Evolutionary conservation across 2,113 vertebrate genomes (phyloP).

Genomic region (Oncorhynchus kisutch): DNA sequence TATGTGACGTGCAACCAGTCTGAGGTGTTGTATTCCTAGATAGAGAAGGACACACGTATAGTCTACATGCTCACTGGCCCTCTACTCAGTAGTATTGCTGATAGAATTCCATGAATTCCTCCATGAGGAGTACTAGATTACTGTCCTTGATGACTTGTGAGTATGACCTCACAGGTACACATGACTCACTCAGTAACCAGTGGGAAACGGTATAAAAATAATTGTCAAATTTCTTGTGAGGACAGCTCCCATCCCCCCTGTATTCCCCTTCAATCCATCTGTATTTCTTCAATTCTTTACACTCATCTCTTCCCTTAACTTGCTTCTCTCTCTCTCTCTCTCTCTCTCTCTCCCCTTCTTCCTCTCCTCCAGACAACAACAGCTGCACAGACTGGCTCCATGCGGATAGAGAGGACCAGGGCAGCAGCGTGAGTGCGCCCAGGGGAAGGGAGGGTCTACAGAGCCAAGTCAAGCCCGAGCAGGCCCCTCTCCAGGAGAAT

Average conservation of each 20-base stretch:
- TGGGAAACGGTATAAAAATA: background rate
- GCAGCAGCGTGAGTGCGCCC: slow-evolving; percentile 40
- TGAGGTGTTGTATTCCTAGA: slow-evolving; percentile 14
- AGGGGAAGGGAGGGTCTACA: slow-evolving; percentile 1
- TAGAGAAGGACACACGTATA: slow-evolving; percentile 46
- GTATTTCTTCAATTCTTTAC: slow-evolving; percentile 11
- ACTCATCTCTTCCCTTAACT: too few relatives aligned
- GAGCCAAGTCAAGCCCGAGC: slow-evolving; percentile 12
- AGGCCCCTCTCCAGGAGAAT: slow-evolving; percentile 8
- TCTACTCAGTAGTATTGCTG: slow-evolving; percentile 62
- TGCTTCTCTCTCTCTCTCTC: background rate
- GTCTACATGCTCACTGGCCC: too few relatives aligned
- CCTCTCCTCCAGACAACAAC: slow-evolving; percentile 36
- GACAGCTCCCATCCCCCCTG: too few relatives aligned
- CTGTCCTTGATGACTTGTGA: too few relatives aligned
- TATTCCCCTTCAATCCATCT: slow-evolving; percentile 36
- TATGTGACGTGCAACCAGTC: too few relatives aligned
- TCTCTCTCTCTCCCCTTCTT: background rate
- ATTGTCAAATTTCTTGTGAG: background rate
- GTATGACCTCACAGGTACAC: background rate
- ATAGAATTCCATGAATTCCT: background rate
- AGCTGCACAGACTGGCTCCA: slow-evolving; percentile 61
- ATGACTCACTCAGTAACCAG: background rate
- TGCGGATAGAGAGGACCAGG: slow-evolving; percentile 56
- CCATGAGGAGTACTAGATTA: background rate